Evolutionary conservation across 2,888 invertebrate species (phyloP), one percentile per base, ranked within the genome.

Genomic region (Cephus pulcher): DNA sequence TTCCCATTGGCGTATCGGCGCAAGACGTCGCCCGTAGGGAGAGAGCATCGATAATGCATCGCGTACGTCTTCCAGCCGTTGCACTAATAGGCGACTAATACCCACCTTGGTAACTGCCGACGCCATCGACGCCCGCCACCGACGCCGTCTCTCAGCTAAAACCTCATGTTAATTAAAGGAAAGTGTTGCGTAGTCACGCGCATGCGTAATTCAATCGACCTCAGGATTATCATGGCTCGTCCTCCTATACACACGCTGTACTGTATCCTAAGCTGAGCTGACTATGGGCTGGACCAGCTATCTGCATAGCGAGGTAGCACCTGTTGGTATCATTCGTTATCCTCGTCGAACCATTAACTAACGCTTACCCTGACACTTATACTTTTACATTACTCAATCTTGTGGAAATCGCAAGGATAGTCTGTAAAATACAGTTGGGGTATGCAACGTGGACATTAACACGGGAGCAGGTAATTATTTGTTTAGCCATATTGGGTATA

Each of bases 161-260:
- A 73, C 33, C 78, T 76, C 32, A 77, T 81, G 76, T 75, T 71
- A 80, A 56, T 76, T 80, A 73, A 78, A 79, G 68, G 73, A 80
- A 78, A 80, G 79, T 74, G 76, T 80, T 79, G 82, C 82, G 76
- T 71, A 80, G 75, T 78, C 75, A 78, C 30, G 69, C 37, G 73
- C 76, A 74, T 75, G 76, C 71, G 76, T 71, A 73, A 78, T 74
- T 34, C 69, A 73, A 80, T 75, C 70, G 77, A 40, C 76, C 56
- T 56, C 56, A 56, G 56, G 56, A 56, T 56, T 23, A 23, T 9
- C 56, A 15, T 9, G 15, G 56, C 56, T 56, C 56, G 23, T 56
- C 56, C 40, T 56, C 40, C 56, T 56, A 23, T 56, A 56, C 56
- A 23, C 9, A 56, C 56, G 23, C 6, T 9, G 23, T 56, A 23